Percentiles rank a stretch among this genome's conserved stretches.
Evolutionary conservation across 2,888 invertebrate genomes (phyloP).

Genomic region (Nebria brevicollis): DNA sequence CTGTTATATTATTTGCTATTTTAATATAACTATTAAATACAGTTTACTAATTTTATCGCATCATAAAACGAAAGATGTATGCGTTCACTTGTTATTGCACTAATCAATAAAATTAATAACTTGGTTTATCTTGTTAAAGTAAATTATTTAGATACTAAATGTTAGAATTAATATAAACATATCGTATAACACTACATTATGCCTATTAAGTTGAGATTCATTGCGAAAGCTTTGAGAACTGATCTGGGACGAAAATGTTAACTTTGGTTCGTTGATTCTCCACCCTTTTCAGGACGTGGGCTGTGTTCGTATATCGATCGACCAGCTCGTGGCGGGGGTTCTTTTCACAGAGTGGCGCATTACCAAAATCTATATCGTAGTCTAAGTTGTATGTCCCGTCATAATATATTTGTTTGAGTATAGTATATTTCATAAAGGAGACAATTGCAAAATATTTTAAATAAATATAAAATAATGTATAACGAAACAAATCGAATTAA

Average conservation of each 20-base stretch:
- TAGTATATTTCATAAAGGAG: too few relatives aligned
- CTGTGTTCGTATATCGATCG: neutral
- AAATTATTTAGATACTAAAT: neutral
- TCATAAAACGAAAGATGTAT: neutral
- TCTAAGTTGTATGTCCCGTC: neutral
- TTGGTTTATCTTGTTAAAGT: neutral
- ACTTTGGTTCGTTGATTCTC: neutral
- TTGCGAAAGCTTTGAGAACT: neutral
- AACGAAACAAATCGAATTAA: neutral
- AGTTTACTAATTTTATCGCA: neutral
- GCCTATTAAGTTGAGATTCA: neutral
- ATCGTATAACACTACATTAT: neutral
- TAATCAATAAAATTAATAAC: neutral
- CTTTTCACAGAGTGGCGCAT: neutral
- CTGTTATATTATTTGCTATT: neutral
- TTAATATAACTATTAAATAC: neutral
- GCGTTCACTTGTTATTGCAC: neutral
- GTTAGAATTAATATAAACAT: too few relatives aligned
- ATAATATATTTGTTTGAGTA: neutral
- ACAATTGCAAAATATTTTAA: too few relatives aligned
- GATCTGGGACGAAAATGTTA: neutral
- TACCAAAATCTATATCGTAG: neutral
- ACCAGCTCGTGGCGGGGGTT: neutral
- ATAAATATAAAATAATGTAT: too few relatives aligned
- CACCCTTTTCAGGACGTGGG: neutral